Evolutionary conservation across 37 sponge, comb jelly and placozoan genomes (phyloP), one percentile per base, ranked within the genome.

Genomic region (Tethya wilhelma): DNA sequence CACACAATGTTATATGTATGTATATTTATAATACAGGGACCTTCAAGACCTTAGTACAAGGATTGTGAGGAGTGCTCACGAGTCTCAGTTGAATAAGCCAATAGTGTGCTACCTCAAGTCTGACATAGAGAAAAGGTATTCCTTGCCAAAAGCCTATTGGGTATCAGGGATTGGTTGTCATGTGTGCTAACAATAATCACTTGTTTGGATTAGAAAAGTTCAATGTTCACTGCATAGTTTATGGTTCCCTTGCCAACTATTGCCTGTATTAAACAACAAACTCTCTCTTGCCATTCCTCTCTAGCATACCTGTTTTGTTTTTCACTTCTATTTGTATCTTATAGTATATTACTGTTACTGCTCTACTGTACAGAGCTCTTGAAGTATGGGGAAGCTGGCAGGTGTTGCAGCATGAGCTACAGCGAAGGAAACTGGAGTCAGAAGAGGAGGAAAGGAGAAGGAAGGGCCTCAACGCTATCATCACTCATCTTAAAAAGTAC

Each of bases 301-400:
- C n/a, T n/a, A n/a, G n/a, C n/a, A n/a, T n/a, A n/a, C n/a, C n/a
- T n/a, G n/a, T n/a, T n/a, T n/a, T n/a, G n/a, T n/a, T n/a, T n/a
- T n/a, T n/a, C n/a, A n/a, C n/a, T n/a, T n/a, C n/a, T n/a, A n/a
- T n/a, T n/a, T n/a, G n/a, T n/a, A n/a, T n/a, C n/a, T n/a, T n/a
- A n/a, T n/a, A n/a, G n/a, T n/a, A n/a, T n/a, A n/a, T n/a, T n/a
- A n/a, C n/a, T n/a, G n/a, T n/a, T n/a, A n/a, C n/a, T n/a, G n/a
- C n/a, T n/a, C n/a, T n/a, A n/a, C n/a, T n/a, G 23, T 56, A 38
- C 41, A 92, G 93, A 55, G 94, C 97, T 22, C 65, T 97, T 39
- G 83, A 89, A 31, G 87, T 86, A n/a, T 97, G 97, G 97, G 95
- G 97, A 8, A 94, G 87, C 72, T 89, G 79, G 85, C 75, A 69